phyloP scores from a whole-genome alignment of 2,113 vertebrate species.

The Pipra filicauda region DNA sequence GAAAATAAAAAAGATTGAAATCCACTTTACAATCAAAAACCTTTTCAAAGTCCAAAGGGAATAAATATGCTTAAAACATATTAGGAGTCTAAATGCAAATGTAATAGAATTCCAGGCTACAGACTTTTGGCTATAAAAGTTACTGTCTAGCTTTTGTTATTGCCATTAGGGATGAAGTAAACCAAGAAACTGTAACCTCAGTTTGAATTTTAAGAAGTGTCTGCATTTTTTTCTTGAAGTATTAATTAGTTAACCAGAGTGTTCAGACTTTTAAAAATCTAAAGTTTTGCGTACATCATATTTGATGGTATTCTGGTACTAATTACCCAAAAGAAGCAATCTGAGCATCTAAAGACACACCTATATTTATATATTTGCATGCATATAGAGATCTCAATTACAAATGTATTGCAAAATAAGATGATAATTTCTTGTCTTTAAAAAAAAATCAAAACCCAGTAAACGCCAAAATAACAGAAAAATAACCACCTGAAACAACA shows the following conservation, averaged over 20 bases:
- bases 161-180: background rate
- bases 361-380: background rate
- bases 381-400: background rate
- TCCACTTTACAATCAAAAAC: background rate
- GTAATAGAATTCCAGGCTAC: background rate
- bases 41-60: background rate
- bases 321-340: background rate
- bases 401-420: background rate
- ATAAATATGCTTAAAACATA: background rate
- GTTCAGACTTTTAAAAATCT: background rate
- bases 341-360: background rate
- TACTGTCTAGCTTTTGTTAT: background rate
- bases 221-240: background rate
- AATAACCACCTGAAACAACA: background rate
- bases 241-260: background rate
- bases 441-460: background rate
- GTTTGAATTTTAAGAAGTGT: slow-evolving; percentile 6
- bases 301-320: background rate
- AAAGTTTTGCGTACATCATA: background rate
- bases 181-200: background rate
- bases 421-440: background rate
- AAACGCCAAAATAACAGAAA: background rate
- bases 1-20: background rate
- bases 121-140: background rate
- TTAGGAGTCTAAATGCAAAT: background rate